A percentile compares a stretch with the other conserved stretches of the same genome.
These are phyloP conservation scores for Onychorhynchus coronatus DNA, from an alignment of 2,113 vertebrate species.

Conservation along the genomic window DNA sequence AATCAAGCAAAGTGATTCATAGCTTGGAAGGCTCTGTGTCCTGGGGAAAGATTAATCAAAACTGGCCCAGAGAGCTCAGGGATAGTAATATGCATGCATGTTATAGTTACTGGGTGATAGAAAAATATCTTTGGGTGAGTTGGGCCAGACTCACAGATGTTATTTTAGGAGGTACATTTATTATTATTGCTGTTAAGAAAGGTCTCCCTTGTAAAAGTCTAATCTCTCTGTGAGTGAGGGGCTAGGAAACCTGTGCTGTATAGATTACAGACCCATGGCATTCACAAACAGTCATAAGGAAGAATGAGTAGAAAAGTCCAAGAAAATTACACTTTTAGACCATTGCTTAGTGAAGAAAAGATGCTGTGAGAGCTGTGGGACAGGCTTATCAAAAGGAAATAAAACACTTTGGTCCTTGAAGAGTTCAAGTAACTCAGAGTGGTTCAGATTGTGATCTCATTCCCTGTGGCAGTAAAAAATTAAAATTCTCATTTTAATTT, in stretches of 20 bases:
- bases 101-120: slow-evolving; percentile 46
- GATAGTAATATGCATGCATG: neutral
- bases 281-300: neutral
- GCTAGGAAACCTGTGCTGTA: neutral
- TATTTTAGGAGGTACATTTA: slow-evolving; percentile 39
- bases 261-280: neutral
- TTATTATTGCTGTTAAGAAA: slow-evolving; percentile 36
- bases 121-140: slow-evolving; percentile 23
- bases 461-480: neutral
- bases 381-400: slow-evolving; percentile 43
- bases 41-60: slow-evolving; percentile 57
- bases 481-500: neutral
- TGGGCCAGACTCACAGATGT: slow-evolving; percentile 2
- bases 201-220: slow-evolving; percentile 39
- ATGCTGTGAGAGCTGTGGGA: slow-evolving; percentile 6
- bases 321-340: slow-evolving; percentile 18
- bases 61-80: neutral
- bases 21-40: slow-evolving; percentile 42
- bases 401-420: slow-evolving; percentile 32
- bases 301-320: neutral
- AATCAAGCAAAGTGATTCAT: slow-evolving; percentile 56
- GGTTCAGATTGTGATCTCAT: neutral
- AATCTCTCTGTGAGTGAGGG: slow-evolving; percentile 5
- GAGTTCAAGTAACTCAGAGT: neutral
- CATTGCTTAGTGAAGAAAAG: slow-evolving; percentile 3